These are phyloP conservation scores for Luehdorfia chinensis DNA, from an alignment of 1,140 invertebrate species.

Conservation along the genomic window DNA sequence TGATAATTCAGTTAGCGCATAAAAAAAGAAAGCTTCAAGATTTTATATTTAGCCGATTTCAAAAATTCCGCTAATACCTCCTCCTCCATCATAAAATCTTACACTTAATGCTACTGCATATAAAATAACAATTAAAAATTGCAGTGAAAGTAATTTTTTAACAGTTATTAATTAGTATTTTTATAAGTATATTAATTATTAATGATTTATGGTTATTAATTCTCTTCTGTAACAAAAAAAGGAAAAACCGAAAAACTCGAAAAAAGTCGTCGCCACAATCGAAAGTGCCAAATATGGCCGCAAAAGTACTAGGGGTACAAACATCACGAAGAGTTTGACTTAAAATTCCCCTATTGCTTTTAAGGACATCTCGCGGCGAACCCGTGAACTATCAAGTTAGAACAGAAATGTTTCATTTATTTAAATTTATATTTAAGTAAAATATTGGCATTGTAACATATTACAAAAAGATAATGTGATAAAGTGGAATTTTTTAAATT, in stretches of 20 bases:
- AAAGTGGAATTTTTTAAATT: too few relatives aligned
- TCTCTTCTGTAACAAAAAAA: background rate
- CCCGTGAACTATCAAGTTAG: background rate
- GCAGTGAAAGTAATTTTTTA: background rate
- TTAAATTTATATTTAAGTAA: too few relatives aligned
- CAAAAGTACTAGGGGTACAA: constrained; percentile 33
- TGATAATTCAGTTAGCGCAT: constrained; percentile 4
- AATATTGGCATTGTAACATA: too few relatives aligned
- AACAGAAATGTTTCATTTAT: too few relatives aligned
- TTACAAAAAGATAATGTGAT: too few relatives aligned
- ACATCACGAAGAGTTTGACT: constrained; percentile 1
- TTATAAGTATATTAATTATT: background rate
- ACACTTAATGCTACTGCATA: constrained; percentile 1
- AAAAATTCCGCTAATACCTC: constrained; percentile 9
- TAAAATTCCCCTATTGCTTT: background rate
- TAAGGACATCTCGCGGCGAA: constrained; percentile 22
- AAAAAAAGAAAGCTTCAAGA: constrained; percentile 6
- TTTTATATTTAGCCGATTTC: constrained; percentile 10
- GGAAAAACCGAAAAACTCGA: too few relatives aligned
- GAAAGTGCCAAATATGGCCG: constrained; percentile 49
- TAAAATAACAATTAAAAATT: constrained; percentile 4
- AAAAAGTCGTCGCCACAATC: constrained; percentile 7
- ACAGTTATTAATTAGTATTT: background rate
- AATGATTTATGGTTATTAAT: background rate
- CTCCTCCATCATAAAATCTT: constrained; percentile 4